These are phyloP conservation scores for Periparus ater DNA, from an alignment of 2,797 vertebrate genomes.

Conservation along the genomic window DNA sequence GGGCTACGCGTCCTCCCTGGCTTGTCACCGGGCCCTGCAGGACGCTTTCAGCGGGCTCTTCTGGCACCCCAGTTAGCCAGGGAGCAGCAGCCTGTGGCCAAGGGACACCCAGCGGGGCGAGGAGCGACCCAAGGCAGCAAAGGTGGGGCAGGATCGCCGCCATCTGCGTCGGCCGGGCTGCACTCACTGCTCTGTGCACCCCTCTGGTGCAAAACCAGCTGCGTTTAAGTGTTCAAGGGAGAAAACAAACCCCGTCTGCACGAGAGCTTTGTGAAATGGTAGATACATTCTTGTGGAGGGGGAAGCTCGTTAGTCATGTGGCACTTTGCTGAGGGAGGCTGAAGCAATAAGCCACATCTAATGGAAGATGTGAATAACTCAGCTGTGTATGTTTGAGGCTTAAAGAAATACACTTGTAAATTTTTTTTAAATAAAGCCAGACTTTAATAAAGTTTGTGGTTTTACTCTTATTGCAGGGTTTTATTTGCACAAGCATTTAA, in stretches of 20 bases:
- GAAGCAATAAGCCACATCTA: constrained; percentile 72
- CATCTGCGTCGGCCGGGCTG: background rate
- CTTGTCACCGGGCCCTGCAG: constrained; percentile 93
- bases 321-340: constrained; percentile 69
- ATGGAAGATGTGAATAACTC: constrained; percentile 77
- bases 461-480: constrained; percentile 75
- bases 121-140: background rate
- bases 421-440: constrained; percentile 78
- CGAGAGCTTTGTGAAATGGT: constrained; percentile 32
- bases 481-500: constrained; percentile 77
- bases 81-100: background rate
- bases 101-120: background rate
- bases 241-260: background rate
- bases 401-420: constrained; percentile 75
- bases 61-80: constrained; percentile 76
- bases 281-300: constrained; percentile 52
- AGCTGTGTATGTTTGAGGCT: constrained; percentile 68
- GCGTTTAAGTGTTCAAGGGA: background rate
- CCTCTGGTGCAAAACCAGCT: constrained; percentile 35
- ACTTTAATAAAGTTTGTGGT: constrained; percentile 74
- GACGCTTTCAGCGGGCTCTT: constrained; percentile 96
- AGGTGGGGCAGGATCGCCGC: constrained; percentile 61
- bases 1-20: constrained; percentile 91
- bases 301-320: constrained; percentile 60
- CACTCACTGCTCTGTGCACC: background rate